Base-by-base conservation (phyloP, 2,797 vertebrate genomes). In the Setipinna tenuifilis region DNA sequence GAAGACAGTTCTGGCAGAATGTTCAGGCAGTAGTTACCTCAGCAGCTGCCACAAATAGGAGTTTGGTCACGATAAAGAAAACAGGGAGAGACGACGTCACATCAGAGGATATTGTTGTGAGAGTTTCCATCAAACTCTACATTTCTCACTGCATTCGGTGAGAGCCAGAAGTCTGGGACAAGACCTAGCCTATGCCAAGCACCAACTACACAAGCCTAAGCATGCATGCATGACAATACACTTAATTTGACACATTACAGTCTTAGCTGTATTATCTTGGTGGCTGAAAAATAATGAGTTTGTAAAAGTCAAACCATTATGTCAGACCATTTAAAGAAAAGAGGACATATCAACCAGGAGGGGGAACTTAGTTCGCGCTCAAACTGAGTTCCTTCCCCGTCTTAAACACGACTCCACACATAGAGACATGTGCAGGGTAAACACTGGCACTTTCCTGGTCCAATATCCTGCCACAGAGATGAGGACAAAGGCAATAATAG, bases 401-500 rank as follows among this genome's bases (percentile, higher is more conserved):
- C 31, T 17, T 28, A 28, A 75, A 16, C 68, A 28, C 35, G 25
- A 71, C 28, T 31, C 65, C 68, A 75, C 17, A 35, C 68, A 35
- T 54, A 68, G 68, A 35, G 14, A 68, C 12, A 17, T 75, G 14
- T 75, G 68, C 28, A 35, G 68, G 68, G 31, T 75, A 35, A 75
- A 75, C 68, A 75, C 12, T 68, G 28, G 31, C 16, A 35, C 6
- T 75, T 75, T 35, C 68, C 28, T 75, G 68, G 41, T 75, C 28
- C 68, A 75, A 75, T 35, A 75, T 75, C 28, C 68, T 75, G 68
- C 28, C 28, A 35, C 68, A 35, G 31, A 75, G 68, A 75, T 75
- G 68, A 75, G 28, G 68, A 31, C 68, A 75, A 75, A 75, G 68
- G 68, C 68, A 75, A 75, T 75, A 75, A 75, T 75, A 75, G 28